Evolutionary conservation across 2,888 invertebrate genomes (phyloP), one percentile per base, ranked within the genome.

Genomic region (Orthosia gothica): DNA sequence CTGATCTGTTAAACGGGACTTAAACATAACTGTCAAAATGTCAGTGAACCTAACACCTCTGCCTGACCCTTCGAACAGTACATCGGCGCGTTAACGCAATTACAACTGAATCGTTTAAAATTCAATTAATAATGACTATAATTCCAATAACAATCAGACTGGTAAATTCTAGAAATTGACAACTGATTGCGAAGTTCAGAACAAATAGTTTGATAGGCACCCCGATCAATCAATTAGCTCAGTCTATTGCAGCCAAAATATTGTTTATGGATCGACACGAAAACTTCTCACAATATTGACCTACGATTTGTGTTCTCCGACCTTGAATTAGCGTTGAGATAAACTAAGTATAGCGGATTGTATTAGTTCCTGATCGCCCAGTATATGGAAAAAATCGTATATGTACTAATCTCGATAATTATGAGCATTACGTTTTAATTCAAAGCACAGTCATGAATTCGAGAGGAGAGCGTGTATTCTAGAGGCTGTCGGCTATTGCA

Each of bases 201-300:
- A 71, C 18, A 64, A 76, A 76, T 45, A 59, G 58, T 76, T 54
- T 20, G 59, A 15, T 20, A 47, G 57, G 54, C 15, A 62, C 12
- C 3, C 32, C 47, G 15, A 72, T 73, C 73, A 78, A 78, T 78
- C 65, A 78, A 73, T 78, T 64, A 77, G 57, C 50, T 62, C 12
- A 66, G 50, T 55, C 32, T 78, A 40, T 16, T 58, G 77, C 66
- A 73, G 20, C 12, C 18, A 20, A 45, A 62, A 61, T 20, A 75
- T 75, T 76, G 69, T 57, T 69, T 69, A 69, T 69, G 20, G 69
- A 62, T 76, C 15, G 61, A 55, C 11, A 15, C 4, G 26, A 20
- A 54, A 54, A 62, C 5, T 69, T 69, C 45, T 45, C 18, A 50
- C 18, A 18, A 54, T 66, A 26, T 69, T 18, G 40, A 16, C 9